Evolutionary conservation across 2,797 vertebrate genomes (phyloP).

Genomic region (Numenius phaeopus): DNA sequence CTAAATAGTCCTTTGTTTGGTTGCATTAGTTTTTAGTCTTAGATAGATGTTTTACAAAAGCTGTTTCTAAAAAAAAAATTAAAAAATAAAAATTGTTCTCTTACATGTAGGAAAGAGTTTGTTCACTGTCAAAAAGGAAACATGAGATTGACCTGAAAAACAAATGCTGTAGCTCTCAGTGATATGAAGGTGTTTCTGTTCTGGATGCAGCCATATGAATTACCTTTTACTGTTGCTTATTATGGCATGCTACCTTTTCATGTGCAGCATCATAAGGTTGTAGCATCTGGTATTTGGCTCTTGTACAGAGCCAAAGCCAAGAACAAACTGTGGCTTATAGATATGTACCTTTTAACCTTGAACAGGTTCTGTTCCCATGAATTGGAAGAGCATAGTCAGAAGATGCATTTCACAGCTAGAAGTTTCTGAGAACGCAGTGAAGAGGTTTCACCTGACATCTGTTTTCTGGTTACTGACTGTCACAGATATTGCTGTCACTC

Average conservation of each 20-base stretch:
- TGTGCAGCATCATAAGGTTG: neutral
- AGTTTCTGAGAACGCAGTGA: neutral
- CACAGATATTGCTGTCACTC: neutral
- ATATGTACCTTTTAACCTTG: conserved; percentile 60
- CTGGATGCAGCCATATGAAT: neutral
- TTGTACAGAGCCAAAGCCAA: neutral
- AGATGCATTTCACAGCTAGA: conserved; percentile 34
- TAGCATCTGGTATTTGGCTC: conserved; percentile 40
- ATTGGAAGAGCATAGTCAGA: neutral
- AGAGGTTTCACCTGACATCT: conserved; percentile 48
- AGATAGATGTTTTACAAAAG: neutral
- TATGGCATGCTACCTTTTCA: neutral
- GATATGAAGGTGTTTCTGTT: neutral
- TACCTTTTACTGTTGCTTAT: neutral
- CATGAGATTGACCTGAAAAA: neutral
- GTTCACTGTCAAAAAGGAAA: neutral
- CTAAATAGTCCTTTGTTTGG: neutral
- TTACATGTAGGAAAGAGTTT: neutral
- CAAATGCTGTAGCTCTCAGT: neutral
- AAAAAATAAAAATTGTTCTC: neutral
- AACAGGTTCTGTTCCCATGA: neutral
- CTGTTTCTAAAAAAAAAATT: neutral
- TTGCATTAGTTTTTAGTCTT: neutral
- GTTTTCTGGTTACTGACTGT: conserved; percentile 44
- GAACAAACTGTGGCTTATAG: neutral